Base-by-base conservation (phyloP, 1,140 invertebrate species). In the Lepidotrigona ventralis region DNA sequence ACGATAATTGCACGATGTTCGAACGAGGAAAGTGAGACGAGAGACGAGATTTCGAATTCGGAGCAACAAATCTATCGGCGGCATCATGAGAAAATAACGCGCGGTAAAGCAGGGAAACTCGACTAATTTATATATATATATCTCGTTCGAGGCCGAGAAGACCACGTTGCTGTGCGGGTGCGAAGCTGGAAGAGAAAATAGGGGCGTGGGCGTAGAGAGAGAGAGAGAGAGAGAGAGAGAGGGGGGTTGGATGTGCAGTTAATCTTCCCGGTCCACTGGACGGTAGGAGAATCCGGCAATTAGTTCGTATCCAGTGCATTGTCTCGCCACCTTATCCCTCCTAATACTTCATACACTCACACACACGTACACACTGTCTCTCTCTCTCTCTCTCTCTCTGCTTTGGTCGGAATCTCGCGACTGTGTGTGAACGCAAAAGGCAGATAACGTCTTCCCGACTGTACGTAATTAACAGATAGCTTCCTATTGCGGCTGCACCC, bases 221-320 rank as follows among this genome's bases (percentile, higher is more conserved):
- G 63, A 66, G 79, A 17, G 74, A 72, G 46, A 26, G n/a, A 56
- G 54, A 58, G 78, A 39, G 39, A 39, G 33, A 39, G 33, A 39
- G 33, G 6, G 71, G 79, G 78, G 74, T 79, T 83, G 82, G 79
- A 74, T 39, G 53, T 53, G 86, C 90, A 90, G 89, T 92, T 93
- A 93, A 93, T 93, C 93, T 93, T 91, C 90, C 87, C 89, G 91
- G 90, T 93, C 89, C 91, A 92, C 89, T 92, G 91, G 92, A 90
- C 90, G 88, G 86, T 88, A 89, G 86, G 90, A 90, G 89, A 93
- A 92, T 93, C 92, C 91, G 85, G 90, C 92, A 93, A 93, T 93
- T 93, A 93, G 92, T 91, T 91, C 89, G 91, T 89, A 90, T 88
- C 88, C 86, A 89, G 82, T 90, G 92, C 90, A 91, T 92, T 92